phyloP scores from a whole-genome alignment of 2,888 invertebrate species.

The Macrophya annulata region DNA sequence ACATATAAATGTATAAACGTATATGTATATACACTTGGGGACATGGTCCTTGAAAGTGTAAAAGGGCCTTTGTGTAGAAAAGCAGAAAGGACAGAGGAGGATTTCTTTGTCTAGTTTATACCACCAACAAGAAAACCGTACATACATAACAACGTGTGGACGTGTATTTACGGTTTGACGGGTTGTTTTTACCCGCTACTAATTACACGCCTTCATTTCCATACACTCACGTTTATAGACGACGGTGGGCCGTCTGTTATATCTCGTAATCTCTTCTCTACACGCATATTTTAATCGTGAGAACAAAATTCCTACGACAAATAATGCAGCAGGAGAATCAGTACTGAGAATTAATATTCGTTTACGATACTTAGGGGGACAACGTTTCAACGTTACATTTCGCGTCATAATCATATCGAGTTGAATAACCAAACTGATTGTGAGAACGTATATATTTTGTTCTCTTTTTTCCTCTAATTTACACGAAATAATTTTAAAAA shows the following conservation, averaged over 20 bases:
- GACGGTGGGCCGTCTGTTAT: background rate
- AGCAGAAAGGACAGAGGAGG: conserved; percentile 40
- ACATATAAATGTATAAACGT: background rate
- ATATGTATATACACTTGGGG: background rate
- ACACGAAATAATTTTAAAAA: background rate
- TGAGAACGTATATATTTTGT: too few relatives aligned
- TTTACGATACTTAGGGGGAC: too few relatives aligned
- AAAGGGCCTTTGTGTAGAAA: conserved; percentile 51
- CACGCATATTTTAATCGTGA: background rate
- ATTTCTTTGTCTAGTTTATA: conserved; percentile 47
- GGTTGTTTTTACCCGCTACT: background rate
- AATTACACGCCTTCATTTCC: conserved; percentile 20
- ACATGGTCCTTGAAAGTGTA: conserved; percentile 47
- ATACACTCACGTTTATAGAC: conserved; percentile 4
- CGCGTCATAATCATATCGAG: too few relatives aligned
- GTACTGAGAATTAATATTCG: background rate
- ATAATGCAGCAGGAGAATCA: background rate
- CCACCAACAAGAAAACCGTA: background rate
- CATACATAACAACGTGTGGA: background rate
- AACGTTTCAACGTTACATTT: too few relatives aligned
- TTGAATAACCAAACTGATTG: too few relatives aligned
- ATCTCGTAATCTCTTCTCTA: background rate
- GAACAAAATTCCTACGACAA: background rate
- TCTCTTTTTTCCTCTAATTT: too few relatives aligned
- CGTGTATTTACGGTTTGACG: background rate